Evolutionary conservation across 2,797 vertebrate species (phyloP).

Genomic region (Phalanger gymnotis): DNA sequence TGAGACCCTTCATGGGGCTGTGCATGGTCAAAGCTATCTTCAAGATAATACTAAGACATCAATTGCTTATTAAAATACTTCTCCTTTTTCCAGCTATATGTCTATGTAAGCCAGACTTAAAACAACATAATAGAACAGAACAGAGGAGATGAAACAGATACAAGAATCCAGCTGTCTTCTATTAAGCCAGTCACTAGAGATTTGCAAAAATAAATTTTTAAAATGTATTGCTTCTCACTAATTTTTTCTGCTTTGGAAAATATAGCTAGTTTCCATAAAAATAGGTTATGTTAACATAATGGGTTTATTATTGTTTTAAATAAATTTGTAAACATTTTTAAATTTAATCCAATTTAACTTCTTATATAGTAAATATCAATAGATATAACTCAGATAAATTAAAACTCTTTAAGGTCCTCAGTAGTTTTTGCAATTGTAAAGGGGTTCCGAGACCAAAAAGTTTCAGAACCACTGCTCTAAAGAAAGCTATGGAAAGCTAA

Average conservation of each 20-base stretch:
- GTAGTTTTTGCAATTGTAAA: not conserved
- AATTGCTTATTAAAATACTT: not conserved
- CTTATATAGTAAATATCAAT: not conserved
- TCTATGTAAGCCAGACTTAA: not conserved
- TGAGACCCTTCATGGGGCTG: not conserved
- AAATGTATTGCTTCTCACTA: not conserved
- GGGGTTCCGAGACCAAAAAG: not conserved
- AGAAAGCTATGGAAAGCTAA: not conserved
- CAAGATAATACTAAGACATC: not conserved
- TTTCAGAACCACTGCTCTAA: not conserved
- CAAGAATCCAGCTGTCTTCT: not conserved
- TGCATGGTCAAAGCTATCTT: not conserved
- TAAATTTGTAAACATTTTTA: not conserved
- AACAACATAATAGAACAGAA: not conserved
- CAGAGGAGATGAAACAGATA: not conserved
- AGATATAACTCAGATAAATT: not conserved
- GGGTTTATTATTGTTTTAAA: not conserved
- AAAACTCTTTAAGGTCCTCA: not conserved
- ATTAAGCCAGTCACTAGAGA: not conserved
- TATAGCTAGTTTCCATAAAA: not conserved
- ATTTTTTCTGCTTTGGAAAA: not conserved
- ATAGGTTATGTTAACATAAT: not conserved
- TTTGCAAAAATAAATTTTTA: not conserved
- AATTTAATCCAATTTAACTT: not conserved
- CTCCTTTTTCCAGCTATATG: not conserved